phyloP scores from a whole-genome alignment of 2,113 vertebrate species.

The Gallinago undulata region DNA sequence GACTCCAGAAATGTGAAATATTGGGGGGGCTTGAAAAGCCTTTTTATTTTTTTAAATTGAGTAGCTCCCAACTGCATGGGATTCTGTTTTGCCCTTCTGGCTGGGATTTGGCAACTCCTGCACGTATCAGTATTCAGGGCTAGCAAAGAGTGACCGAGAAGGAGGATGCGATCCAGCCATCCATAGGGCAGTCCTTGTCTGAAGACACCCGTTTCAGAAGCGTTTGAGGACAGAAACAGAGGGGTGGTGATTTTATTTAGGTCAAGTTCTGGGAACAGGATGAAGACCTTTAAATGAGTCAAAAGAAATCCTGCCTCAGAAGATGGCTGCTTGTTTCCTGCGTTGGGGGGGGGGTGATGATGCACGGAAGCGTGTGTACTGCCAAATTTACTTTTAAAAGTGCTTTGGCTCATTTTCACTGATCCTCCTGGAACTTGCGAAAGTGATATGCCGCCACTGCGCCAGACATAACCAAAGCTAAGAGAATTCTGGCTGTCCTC shows the following conservation, averaged over 20 bases:
- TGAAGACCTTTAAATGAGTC: not conserved
- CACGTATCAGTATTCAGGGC: not conserved
- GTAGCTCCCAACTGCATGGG: rapidly evolving
- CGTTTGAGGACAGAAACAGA: not conserved
- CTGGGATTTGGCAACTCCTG: not conserved
- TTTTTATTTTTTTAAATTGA: too few relatives aligned
- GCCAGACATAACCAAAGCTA: not conserved
- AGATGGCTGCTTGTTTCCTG: not conserved
- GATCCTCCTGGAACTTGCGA: not conserved
- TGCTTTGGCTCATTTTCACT: not conserved
- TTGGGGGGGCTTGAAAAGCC: not conserved
- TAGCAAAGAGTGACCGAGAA: not conserved
- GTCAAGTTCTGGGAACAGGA: conserved; percentile 52
- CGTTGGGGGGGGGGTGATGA: not conserved
- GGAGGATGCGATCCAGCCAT: not conserved
- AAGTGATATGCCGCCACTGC: not conserved
- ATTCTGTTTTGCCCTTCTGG: not conserved
- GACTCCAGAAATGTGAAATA: not conserved
- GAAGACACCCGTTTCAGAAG: not conserved
- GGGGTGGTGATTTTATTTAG: conserved; percentile 22
- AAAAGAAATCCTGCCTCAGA: conserved; percentile 32
- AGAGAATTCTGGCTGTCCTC: not conserved
- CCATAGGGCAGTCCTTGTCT: not conserved
- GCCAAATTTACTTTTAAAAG: conserved; percentile 39
- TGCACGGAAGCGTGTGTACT: not conserved